A percentile compares a stretch with the other conserved stretches of the same genome.
phyloP scores from a whole-genome alignment of 2,113 vertebrate genomes.

The Urocynchramus pylzowi region DNA sequence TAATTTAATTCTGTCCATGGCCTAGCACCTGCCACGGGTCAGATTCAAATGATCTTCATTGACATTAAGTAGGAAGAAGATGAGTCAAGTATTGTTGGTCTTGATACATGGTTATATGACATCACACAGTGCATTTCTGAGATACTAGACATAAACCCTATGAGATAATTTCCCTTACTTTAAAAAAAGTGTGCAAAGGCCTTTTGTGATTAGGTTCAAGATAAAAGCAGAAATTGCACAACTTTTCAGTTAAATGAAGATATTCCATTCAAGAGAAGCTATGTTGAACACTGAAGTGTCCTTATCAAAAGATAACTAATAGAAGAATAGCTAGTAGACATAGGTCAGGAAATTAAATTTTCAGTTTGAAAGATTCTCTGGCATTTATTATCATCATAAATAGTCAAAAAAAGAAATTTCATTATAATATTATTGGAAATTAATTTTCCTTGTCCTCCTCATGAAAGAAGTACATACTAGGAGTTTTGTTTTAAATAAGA shows the following conservation, averaged over 20 bases:
- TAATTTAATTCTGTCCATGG: not conserved
- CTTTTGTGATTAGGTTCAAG: not conserved
- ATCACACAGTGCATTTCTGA: not conserved
- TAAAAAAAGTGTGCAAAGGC: not conserved
- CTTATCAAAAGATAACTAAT: not conserved
- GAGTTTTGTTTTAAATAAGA: not conserved
- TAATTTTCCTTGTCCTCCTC: not conserved
- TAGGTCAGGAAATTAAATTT: not conserved
- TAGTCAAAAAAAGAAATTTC: not conserved
- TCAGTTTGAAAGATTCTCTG: not conserved
- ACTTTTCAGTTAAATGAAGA: not conserved
- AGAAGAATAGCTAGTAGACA: not conserved
- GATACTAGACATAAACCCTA: not conserved
- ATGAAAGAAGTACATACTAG: not conserved
- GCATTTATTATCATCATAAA: not conserved
- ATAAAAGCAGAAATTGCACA: not conserved
- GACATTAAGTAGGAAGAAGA: not conserved
- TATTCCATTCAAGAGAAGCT: not conserved
- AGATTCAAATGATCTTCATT: slow-evolving; percentile 1
- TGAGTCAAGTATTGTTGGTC: not conserved
- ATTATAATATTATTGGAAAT: not conserved
- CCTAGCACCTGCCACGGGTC: not conserved
- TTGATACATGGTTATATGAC: not conserved
- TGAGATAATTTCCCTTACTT: not conserved
- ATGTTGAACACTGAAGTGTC: not conserved